Evolutionary conservation across 2,113 vertebrate species (phyloP), one percentile per base, ranked within the genome.

Genomic region (Sylvilagus bachmani): DNA sequence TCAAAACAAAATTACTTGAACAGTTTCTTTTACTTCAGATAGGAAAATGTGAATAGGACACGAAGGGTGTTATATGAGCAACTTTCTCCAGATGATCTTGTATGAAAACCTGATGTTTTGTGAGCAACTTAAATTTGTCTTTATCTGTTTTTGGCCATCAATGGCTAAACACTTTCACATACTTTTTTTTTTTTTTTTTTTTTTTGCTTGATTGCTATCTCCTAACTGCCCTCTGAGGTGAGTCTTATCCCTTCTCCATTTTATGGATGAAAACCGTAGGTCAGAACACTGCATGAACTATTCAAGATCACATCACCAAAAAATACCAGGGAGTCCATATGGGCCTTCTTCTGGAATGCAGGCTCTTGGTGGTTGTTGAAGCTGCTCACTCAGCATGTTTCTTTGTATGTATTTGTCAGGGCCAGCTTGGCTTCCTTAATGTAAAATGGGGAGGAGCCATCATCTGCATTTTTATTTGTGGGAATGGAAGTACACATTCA

Each of bases 241-340:
- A 75, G 27, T 80, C 53, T 89, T 71, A 62, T 85, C 33, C 25
- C 16, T 22, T 80, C 29, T 74, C 31, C 27, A 70, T 75, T 87
- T 95, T 87, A 69, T 67, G 94, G 87, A 36, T 64, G 44, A 96
- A 61, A 88, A 91, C 86, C 38, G 3, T 38, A 75, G 33, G n/a
- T 94, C 53, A n/a, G n/a, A n/a, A n/a, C n/a, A n/a, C 91, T 88
- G 88, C 96, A 82, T 73, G 49, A 94, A 25, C 86, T 95, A 61
- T 69, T 81, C 25, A 81, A 22, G 36, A 67, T 91, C 21, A 12
- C 58, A 81, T 64, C 6, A 10, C 84, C n/a, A 66, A n/a, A 84
- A 88, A 79, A 27, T 62, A 44, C 44, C 44, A 7, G 44, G 44
- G 44, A 44, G 44, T 44, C 44, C 44, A 44, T 44, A 44, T 44